phyloP scores from a whole-genome alignment of 2,797 vertebrate species.

The Clarias pachynema region DNA sequence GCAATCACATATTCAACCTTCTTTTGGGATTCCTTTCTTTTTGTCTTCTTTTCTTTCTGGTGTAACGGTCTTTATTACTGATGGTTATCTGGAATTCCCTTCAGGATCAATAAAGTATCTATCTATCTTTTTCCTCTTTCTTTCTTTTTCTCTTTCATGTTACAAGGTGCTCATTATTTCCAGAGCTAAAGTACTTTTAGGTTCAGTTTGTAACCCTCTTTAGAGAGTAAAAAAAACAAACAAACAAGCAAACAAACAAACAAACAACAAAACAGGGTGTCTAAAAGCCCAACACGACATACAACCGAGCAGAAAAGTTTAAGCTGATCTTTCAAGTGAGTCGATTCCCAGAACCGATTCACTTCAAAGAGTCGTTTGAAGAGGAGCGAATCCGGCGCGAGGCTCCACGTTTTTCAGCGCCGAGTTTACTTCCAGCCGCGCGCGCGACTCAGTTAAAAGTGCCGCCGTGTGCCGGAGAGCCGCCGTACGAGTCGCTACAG shows the following conservation, averaged over 20 bases:
- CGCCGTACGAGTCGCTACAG: neutral
- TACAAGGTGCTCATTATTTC: neutral
- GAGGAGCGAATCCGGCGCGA: neutral
- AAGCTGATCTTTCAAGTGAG: neutral
- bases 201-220: neutral
- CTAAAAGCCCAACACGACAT: neutral
- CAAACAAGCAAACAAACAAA: no score
- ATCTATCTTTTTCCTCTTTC: no score
- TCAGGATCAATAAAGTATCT: no score
- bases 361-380: neutral
- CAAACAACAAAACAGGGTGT: neutral
- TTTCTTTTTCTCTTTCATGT: neutral
- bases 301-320: neutral
- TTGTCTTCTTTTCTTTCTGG: no score
- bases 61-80: no score
- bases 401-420: neutral
- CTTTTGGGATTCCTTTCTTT: no score
- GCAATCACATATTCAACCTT: no score
- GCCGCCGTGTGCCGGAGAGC: fast-evolving
- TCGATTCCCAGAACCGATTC: neutral
- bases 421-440: neutral
- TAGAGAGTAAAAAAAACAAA: neutral
- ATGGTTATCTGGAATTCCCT: no score
- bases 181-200: neutral
- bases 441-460: neutral